Evolutionary conservation across 23 tunicate genomes (phyloP).

Genomic region (Trididemnum miniatum): DNA sequence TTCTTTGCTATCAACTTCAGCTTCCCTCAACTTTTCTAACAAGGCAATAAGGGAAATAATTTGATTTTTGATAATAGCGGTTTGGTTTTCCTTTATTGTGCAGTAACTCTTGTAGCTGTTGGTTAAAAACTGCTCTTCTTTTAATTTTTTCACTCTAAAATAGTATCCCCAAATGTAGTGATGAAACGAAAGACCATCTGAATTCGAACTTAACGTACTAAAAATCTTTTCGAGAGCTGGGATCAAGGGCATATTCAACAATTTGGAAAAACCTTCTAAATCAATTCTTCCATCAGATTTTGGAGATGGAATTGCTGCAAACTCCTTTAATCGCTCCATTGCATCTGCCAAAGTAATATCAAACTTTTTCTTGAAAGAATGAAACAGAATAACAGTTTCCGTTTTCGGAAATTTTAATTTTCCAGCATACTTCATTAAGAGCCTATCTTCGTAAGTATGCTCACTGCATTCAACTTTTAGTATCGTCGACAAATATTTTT

Average conservation of each 20-base stretch:
- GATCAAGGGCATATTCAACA: conserved; percentile 34
- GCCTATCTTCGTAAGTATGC: conserved; percentile 75
- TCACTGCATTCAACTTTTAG: conserved; percentile 52
- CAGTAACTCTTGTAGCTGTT: background rate
- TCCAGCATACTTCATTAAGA: conserved; percentile 68
- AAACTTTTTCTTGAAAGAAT: conserved; percentile 31
- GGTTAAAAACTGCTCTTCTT: background rate
- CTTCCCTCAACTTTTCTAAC: background rate
- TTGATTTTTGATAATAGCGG: background rate
- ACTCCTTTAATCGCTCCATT: conserved; percentile 36
- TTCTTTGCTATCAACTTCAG: background rate
- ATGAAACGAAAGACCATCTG: conserved; percentile 40
- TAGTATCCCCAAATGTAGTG: conserved; percentile 52
- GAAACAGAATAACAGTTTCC: conserved; percentile 45
- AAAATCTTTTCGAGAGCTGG: conserved; percentile 39
- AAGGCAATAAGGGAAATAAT: background rate
- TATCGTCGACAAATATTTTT: conserved; percentile 30
- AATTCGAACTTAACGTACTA: conserved; percentile 20
- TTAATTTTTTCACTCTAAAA: background rate
- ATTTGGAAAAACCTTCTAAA: conserved; percentile 51
- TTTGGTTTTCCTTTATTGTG: background rate
- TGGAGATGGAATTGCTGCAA: conserved; percentile 12
- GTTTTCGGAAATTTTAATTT: conserved; percentile 55
- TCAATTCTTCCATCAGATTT: conserved; percentile 29
- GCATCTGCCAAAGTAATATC: conserved; percentile 32